Base-by-base conservation (phyloP, 2,797 vertebrate species). In the Knipowitschia caucasica region DNA sequence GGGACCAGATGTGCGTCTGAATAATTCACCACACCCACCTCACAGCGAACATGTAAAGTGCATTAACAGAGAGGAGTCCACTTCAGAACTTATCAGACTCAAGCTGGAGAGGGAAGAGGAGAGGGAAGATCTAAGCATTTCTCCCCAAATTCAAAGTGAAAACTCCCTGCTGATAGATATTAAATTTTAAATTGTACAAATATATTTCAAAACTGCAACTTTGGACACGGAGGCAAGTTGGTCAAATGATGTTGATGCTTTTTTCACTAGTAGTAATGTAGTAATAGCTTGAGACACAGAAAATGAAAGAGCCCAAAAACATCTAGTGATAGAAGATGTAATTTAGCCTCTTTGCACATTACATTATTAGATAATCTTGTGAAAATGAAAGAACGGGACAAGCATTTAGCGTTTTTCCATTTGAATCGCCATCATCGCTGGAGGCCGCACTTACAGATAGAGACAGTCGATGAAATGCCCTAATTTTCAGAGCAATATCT, bases 41-140 rank as follows among this genome's bases (percentile, higher is more conserved):
- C 24, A 0, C 35, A 52, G 58, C 21, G 57, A 71, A 78, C 75
- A 69, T 50, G 45, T 53, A 67, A 75, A 75, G 58, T 72, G 69
- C 66, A 70, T 75, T 78, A 59, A 55, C 29, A 40, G 20, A 23
- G 17, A 15, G 53, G 60, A 51, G 50, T 8, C 33, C 30, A 15
- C 25, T 46, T 30, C 33, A 20, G 20, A 12, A 9, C 12, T 31
- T 30, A 35, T 47, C 31, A 45, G 20, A 36, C 7, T 39, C 47
- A 50, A 34, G 8, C 21, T 4, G 29, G 11, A 31, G 26, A 18
- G 26, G 27, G 27, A 12, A 27, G 2, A 18, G 46, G 30, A 38
- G 35, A 5, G 33, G 12, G 18, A 39, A 20, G 36, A 39, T 21
- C 36, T 21, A 39, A 39, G 36, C 18, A 18, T 9, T 38, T 38